Percentiles rank a stretch among this genome's conserved stretches.
Conservation (phyloP, 1,140 invertebrate species). For the Pachypsylla venusta region DNA sequence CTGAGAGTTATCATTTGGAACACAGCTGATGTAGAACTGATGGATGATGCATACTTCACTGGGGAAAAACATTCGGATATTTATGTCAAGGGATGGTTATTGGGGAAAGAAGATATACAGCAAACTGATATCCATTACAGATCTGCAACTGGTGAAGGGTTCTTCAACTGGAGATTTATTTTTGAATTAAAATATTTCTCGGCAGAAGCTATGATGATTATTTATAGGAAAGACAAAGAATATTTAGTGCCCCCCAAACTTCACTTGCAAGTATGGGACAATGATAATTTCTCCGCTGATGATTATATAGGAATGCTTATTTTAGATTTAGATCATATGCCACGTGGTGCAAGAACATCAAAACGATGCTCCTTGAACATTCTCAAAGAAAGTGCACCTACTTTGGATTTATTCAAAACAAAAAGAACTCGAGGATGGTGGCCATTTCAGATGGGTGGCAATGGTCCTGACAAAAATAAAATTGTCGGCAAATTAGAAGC, state of each 20-base stretch:
- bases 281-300: slow-evolving; percentile 56
- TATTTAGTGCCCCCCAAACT: slow-evolving; percentile 35
- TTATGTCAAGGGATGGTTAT: slow-evolving; percentile 50
- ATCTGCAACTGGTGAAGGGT: slow-evolving; percentile 62
- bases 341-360: slow-evolving; percentile 38
- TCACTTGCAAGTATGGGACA: slow-evolving; percentile 42
- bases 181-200: slow-evolving; percentile 35
- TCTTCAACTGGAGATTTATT: slow-evolving; percentile 84
- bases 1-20: slow-evolving; percentile 71
- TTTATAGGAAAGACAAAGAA: slow-evolving; percentile 23
- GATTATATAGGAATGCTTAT: slow-evolving; percentile 61
- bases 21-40: slow-evolving; percentile 52
- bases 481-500: slow-evolving; percentile 43
- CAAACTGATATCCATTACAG: slow-evolving; percentile 69
- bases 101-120: slow-evolving; percentile 49
- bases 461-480: not conserved
- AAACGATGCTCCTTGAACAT: slow-evolving; percentile 42
- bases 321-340: slow-evolving; percentile 42
- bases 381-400: slow-evolving; percentile 40
- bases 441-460: slow-evolving; percentile 43
- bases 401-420: slow-evolving; percentile 61
- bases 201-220: slow-evolving; percentile 10
- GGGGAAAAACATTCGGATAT: slow-evolving; percentile 46
- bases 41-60: slow-evolving; percentile 60
- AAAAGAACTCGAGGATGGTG: slow-evolving; percentile 65